Base-by-base conservation (phyloP, 2,113 vertebrate species). In the Poeciliopsis occidentalis region DNA sequence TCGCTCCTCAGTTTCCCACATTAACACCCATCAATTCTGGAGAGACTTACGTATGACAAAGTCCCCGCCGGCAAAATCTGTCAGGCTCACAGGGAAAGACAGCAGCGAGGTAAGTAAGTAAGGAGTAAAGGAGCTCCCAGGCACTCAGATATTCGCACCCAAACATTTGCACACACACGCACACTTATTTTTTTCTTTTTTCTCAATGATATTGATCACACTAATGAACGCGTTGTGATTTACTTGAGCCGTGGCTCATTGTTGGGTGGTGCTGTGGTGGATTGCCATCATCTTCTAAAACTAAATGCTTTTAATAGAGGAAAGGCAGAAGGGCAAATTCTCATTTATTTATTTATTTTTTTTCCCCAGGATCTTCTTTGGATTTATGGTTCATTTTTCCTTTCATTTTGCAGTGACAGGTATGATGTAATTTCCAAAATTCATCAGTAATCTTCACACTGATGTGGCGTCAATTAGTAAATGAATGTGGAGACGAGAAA, bases 401-500 rank as follows among this genome's bases (percentile, higher is more conserved):
- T 80, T 65, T 70, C 80, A 69, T 71, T 73, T 44, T 57, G 51
- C 79, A 51, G 63, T 24, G 83, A 86, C 88, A 90, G 86, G 84
- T 88, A 89, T 93, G 91, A 92, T 88, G 92, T 92, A 91, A 90
- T 90, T 87, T 83, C 84, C 69, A 89, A 92, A 90, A 88, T 88
- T 90, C 85, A 87, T 88, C 88, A 82, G 86, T 88, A 85, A 85
- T 91, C 85, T 85, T 84, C 81, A 85, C 85, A 80, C 87, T 91
- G 87, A 93, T 92, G 89, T 89, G 78, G 81, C 85, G 82, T 89
- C 91, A 93, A 93, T 92, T 93, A 92, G 87, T 85, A 92, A 93
- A 93, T 93, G 84, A 92, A 89, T 88, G 85, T 84, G 74, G 85
- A 65, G 54, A 73, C 32, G 19, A 27, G 41, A 32, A 61, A n/a